Conservation (phyloP, 2,888 invertebrate species). For the Clistopyga incitator region DNA sequence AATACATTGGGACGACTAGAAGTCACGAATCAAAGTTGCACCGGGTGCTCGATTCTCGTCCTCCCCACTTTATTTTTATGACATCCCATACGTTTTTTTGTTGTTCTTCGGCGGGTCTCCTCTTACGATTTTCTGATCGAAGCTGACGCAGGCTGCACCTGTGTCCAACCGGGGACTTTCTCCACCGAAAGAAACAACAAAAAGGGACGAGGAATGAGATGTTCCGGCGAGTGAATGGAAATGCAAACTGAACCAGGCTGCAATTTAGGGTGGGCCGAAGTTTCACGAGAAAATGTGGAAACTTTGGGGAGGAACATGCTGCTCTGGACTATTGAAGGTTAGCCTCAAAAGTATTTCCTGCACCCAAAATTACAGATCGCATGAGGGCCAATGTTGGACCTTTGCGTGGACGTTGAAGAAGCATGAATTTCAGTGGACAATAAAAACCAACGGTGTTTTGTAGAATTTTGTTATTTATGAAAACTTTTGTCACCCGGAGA, state of each 20-base stretch:
- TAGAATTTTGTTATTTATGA: too few species aligned
- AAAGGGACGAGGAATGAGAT: constrained; percentile 6
- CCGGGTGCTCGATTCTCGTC: constrained; percentile 22
- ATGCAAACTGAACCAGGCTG: not conserved
- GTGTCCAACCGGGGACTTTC: not conserved
- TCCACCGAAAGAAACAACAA: not conserved
- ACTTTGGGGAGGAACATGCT: constrained; percentile 1
- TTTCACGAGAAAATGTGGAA: constrained; percentile 1
- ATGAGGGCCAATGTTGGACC: not conserved
- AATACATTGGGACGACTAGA: not conserved
- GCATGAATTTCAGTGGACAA: too few species aligned
- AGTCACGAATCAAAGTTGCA: constrained; percentile 48
- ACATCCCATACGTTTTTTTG: too few species aligned
- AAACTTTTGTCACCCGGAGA: too few species aligned
- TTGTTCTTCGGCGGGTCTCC: too few species aligned
- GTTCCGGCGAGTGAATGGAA: constrained; percentile 4
- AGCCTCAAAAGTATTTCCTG: not conserved
- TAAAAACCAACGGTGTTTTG: too few species aligned
- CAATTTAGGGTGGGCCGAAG: not conserved
- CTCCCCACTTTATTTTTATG: constrained; percentile 2
- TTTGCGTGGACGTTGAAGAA: not conserved
- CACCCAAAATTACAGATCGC: not conserved
- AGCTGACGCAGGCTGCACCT: not conserved
- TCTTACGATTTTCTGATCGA: constrained; percentile 8
- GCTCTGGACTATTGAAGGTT: not conserved